Base-by-base conservation (phyloP, 1,140 invertebrate species). In the Thaumatotibia leucotreta region DNA sequence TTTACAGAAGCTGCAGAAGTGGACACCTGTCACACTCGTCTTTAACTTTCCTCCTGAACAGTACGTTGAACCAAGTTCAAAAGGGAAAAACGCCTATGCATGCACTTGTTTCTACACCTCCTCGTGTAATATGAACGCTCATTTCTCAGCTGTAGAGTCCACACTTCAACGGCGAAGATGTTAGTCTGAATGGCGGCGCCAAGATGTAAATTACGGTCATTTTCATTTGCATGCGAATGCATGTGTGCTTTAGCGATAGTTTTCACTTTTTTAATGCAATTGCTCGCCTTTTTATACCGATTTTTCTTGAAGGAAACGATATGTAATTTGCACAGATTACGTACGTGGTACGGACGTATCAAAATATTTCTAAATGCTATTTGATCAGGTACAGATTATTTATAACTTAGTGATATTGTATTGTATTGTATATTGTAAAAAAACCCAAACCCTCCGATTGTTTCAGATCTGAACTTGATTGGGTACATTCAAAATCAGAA, bases 1-100 rank as follows among this genome's bases (percentile, higher is more conserved):
- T 17, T 20, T 45, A 20, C 4, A 45, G 39, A 14, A 45, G 39
- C 39, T 20, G n/a, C n/a, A n/a, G n/a, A n/a, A n/a, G n/a, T n/a
- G 64, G 24, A 61, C 20, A 70, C 65, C 67, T 74, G 75, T 81
- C 39, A 45, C 20, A 74, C 75, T 45, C 69, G 71, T 65, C 54
- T 49, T 76, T 71, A 72, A 84, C 84, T 83, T 84, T 86, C 81
- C 74, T 82, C 35, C 32, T 64, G 20, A 65, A 35, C 61, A 17
- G 27, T 58, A 64, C 67, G 67, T 73, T 70, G 77, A 70, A 81
- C 79, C 76, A 79, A 65, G 66, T 75, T 76, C 73, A 73, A 76
- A 80, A 76, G 73, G 75, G 79, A 82, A 84, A 84, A 79, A 62
- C 63, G 61, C 63, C 29, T 45, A 52, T 68, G 61, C 24, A 65